These are phyloP conservation scores for Epinotia demarniana DNA, from an alignment of 2,888 invertebrate genomes.

Conservation along the genomic window DNA sequence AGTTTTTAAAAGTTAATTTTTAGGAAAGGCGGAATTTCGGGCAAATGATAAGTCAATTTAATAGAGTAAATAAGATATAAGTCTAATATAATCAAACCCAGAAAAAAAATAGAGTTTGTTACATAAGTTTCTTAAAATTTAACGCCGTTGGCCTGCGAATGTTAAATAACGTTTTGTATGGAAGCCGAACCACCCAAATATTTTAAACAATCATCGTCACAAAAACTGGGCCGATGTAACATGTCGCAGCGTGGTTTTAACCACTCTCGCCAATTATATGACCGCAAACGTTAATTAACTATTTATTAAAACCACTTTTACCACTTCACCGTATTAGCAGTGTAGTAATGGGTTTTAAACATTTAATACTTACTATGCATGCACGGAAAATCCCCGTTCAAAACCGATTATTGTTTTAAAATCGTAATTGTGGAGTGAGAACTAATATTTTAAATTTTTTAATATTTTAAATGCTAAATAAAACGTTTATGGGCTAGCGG, in stretches of 20 bases:
- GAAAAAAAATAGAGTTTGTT: too few relatives aligned
- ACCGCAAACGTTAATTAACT: constrained; percentile 44
- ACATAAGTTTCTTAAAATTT: too few relatives aligned
- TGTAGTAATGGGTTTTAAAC: constrained; percentile 45
- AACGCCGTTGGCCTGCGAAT: too few relatives aligned
- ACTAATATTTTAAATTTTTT: too few relatives aligned
- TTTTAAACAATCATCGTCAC: not conserved
- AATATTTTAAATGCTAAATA: too few relatives aligned
- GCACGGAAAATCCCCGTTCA: constrained; percentile 17
- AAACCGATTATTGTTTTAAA: constrained; percentile 2
- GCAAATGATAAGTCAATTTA: too few relatives aligned
- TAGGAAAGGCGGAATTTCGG: too few relatives aligned
- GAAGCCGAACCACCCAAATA: constrained; percentile 1
- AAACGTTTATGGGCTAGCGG: too few relatives aligned
- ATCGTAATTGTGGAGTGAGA: not conserved
- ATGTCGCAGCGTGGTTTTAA: constrained; percentile 30
- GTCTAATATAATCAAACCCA: too few relatives aligned
- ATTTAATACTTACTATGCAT: constrained; percentile 41
- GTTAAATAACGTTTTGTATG: too few relatives aligned
- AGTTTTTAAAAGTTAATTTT: too few relatives aligned
- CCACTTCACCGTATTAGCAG: constrained; percentile 52
- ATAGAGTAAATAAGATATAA: too few relatives aligned
- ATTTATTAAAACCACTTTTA: constrained; percentile 50
- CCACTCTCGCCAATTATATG: constrained; percentile 33
- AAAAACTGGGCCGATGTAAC: not conserved